These are phyloP conservation scores for Octopus sinensis DNA, from an alignment of 1,140 invertebrate species.

Conservation along the genomic window DNA sequence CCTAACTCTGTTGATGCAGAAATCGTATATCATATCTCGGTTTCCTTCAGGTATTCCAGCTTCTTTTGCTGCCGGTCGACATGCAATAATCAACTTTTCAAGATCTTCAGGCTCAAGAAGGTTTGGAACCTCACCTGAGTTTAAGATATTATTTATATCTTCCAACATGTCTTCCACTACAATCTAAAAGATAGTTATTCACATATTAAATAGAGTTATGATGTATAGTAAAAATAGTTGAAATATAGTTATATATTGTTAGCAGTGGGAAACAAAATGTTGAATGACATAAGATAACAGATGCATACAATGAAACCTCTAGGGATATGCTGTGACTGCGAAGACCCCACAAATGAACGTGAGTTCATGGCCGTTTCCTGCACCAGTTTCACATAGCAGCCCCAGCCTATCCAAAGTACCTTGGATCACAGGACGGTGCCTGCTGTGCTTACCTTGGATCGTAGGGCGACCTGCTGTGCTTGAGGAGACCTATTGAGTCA, in stretches of 20 bases:
- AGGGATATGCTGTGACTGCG: no score
- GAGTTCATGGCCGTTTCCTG: no score
- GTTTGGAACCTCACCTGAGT: constrained; percentile 58
- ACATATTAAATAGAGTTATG: no score
- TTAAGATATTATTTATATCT: constrained; percentile 81
- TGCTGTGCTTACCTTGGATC: no score
- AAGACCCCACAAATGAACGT: no score
- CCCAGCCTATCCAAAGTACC: no score
- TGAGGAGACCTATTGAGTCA: no score
- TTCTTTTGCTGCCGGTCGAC: constrained; percentile 68
- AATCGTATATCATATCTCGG: constrained; percentile 72
- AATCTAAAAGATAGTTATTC: constrained; percentile 55
- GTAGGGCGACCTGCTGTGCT: no score
- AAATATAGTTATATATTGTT: background rate
- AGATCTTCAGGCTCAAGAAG: constrained; percentile 74
- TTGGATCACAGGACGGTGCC: no score
- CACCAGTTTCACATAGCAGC: no score
- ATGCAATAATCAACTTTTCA: constrained; percentile 74
- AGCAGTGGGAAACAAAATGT: background rate
- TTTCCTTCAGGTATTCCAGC: constrained; percentile 67
- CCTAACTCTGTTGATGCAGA: constrained; percentile 58
- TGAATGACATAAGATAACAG: no score
- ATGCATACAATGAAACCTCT: no score
- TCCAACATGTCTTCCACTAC: constrained; percentile 80
- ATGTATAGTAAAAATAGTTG: background rate